phyloP scores from a whole-genome alignment of 1,140 invertebrate genomes.

The Leptinotarsa texana region DNA sequence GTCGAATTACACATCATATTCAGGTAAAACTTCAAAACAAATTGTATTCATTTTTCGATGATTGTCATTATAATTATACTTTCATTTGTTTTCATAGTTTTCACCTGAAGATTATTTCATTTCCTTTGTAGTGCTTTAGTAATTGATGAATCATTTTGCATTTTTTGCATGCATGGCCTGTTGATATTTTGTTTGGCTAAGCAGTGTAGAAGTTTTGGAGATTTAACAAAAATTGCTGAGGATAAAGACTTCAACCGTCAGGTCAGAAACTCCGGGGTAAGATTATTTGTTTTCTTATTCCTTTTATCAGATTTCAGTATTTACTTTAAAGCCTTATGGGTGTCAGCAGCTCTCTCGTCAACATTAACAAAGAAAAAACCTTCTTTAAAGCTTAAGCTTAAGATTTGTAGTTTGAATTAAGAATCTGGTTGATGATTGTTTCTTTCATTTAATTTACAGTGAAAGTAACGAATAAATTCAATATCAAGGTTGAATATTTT shows the following conservation, averaged over 20 bases:
- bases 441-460: too few species aligned
- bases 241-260: slow-evolving; percentile 46
- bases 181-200: slow-evolving; percentile 44
- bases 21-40: neutral
- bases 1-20: neutral
- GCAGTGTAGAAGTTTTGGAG: slow-evolving; percentile 67
- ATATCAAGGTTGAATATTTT: too few species aligned
- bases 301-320: neutral
- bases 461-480: too few species aligned
- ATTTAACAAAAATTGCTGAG: slow-evolving; percentile 62
- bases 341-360: neutral
- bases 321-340: neutral
- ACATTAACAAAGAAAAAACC: neutral
- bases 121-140: slow-evolving; percentile 11
- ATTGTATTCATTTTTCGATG: neutral
- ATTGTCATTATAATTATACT: neutral
- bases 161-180: slow-evolving; percentile 33
- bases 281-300: slow-evolving; percentile 10
- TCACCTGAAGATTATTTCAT: slow-evolving; percentile 10
- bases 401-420: neutral
- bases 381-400: too few species aligned
- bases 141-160: slow-evolving; percentile 24
- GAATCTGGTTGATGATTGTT: too few species aligned
- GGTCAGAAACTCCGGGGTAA: slow-evolving; percentile 23
- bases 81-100: slow-evolving; percentile 3